phyloP scores from a whole-genome alignment of 2,888 invertebrate species.

The Thumatha senex region DNA sequence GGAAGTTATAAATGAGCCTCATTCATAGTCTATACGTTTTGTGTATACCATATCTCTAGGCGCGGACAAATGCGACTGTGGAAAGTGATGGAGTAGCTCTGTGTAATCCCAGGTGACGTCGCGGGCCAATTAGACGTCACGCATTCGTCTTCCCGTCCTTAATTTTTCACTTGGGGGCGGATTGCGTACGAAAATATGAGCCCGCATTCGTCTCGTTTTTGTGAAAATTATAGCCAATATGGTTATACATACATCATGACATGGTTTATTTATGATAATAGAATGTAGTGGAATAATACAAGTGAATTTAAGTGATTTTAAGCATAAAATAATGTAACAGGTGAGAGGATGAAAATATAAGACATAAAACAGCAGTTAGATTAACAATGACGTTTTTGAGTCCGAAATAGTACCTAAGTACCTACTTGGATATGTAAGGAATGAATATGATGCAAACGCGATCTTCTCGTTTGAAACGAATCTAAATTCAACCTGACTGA shows the following conservation, averaged over 20 bases:
- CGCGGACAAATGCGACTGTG: conserved; percentile 68
- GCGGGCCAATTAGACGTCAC: conserved; percentile 73
- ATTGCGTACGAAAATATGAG: conserved; percentile 49
- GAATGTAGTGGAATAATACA: background rate
- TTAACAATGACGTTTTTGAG: no score
- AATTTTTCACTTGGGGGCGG: conserved; percentile 49
- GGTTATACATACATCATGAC: background rate
- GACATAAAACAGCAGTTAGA: no score
- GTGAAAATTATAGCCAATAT: conserved; percentile 16
- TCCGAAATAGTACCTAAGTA: no score
- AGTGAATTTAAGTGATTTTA: background rate
- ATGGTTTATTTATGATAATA: conserved; percentile 1
- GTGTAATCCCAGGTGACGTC: conserved; percentile 70
- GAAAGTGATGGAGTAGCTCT: conserved; percentile 61
- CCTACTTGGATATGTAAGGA: no score
- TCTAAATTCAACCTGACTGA: no score
- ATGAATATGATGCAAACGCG: no score
- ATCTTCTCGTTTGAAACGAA: no score
- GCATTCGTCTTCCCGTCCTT: conserved; percentile 71
- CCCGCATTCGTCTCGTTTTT: conserved; percentile 44
- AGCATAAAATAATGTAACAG: no score
- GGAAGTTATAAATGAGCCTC: background rate
- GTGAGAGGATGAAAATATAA: no score
- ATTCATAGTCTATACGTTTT: conserved; percentile 12
- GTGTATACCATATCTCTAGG: conserved; percentile 44